Base-by-base conservation (phyloP, 2,888 invertebrate species). In the Drosophila eohydei region DNA sequence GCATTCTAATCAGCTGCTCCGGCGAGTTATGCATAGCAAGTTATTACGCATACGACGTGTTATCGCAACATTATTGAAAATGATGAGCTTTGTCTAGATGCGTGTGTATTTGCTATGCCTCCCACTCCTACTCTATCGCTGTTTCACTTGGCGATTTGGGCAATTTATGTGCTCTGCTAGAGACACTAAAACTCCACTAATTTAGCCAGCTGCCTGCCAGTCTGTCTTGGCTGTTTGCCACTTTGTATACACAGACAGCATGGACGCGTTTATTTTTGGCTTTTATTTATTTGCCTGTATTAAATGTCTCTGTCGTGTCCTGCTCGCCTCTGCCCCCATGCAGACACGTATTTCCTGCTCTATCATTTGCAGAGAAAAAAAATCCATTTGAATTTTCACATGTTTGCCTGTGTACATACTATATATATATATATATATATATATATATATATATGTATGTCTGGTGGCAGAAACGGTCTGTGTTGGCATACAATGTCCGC, bases 271-370 rank as follows among this genome's bases (percentile, higher is more conserved):
- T 81, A 76, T 81, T 83, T 81, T 80, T 63, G 64, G 74, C 74
- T 69, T 69, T 70, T 87, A 87, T 83, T 83, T 85, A 89, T 85
- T 85, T 89, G 83, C 64, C 71, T 80, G 80, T 85, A 84, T 84
- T 89, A 82, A 89, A 87, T 83, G 81, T 77, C 63, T 68, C 41
- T 74, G 74, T 79, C 38, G 28, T 55, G 38, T 67, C 46, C 55
- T 52, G 62, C 32, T n/a, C 7, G 30, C 44, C 5, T 21, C 5
- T 7, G 2, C 30, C 9, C n/a, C 14, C 16, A 3, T 4, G 36
- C 3, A 48, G 28, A 38, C 51, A 50, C 32, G 50, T 21, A 58
- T 16, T 59, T 67, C 60, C 64, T 38, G 64, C 73, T 68, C 63
- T 68, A 78, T 80, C 78, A 80, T 71, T 71, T 61, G 67, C 73